Evolutionary conservation across 2,113 vertebrate species (phyloP), one percentile per base, ranked within the genome.

Genomic region (Stercorarius parasiticus): DNA sequence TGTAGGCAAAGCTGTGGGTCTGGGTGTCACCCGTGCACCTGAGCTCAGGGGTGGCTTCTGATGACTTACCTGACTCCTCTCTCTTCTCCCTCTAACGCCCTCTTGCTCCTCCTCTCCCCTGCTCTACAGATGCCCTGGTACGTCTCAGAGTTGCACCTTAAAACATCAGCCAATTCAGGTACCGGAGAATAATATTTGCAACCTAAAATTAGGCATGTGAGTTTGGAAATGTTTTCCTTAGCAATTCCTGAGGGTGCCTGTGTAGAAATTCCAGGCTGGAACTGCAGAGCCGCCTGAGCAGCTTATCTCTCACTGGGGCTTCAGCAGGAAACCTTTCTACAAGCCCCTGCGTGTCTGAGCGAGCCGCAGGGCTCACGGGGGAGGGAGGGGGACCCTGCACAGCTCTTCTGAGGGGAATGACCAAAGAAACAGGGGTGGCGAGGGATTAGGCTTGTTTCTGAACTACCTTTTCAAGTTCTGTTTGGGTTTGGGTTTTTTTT

Each of bases 41-140:
- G 10, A 23, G 19, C 18, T 12, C 36, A 1, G 1, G 13, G 10
- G 19, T 3, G 2, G 4, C 27, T 25, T 27, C 50, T 70, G 50
- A 10, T 10, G 4, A 9, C 9, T 14, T 19, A 5, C 11, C 32
- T 13, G 21, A 5, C 40, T 62, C 18, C 27, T 15, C 13, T n/a
- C 6, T 43, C 6, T 47, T 47, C 36, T 22, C 11, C 15, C 40
- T 29, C 32, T 5, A 2, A 15, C 2, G 1, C 1, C 4, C 1
- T 15, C 32, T 61, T n/a, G 13, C 22, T 5, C 9, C 6, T 62
- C 10, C 25, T 38, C 30, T 59, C 20, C 27, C 34, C 6, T 15
- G 15, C 6, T 2, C 3, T 2, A 3, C 27, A 34, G 25, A 14
- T 18, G 45, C 11, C 38, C 30, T 38, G 83, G 23, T 17, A 32